A percentile compares a stretch with the other conserved stretches of the same genome.
These are phyloP conservation scores for Datnioides undecimradiatus DNA, from an alignment of 2,113 vertebrate genomes.

Conservation along the genomic window DNA sequence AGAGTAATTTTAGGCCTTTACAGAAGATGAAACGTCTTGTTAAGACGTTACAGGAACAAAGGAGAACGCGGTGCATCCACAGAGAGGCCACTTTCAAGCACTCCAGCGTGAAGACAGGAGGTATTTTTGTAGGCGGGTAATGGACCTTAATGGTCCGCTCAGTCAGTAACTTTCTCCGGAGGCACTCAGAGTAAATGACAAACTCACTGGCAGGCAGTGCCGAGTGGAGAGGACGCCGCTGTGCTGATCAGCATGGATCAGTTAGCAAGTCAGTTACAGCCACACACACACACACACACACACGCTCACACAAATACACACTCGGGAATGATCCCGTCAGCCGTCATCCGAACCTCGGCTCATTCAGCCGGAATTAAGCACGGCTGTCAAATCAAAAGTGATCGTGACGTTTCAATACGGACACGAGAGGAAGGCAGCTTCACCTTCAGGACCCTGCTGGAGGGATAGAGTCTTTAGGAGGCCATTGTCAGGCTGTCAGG, in stretches of 20 bases:
- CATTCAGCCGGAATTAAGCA: conserved; percentile 55
- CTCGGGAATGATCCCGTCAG: not conserved
- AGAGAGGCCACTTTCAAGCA: conserved; percentile 17
- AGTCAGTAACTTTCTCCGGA: conserved; percentile 10
- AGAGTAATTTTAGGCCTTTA: not conserved
- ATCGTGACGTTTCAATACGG: conserved; percentile 37
- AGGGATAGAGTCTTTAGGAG: conserved; percentile 54
- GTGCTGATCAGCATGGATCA: conserved; percentile 19
- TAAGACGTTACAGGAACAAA: conserved; percentile 32
- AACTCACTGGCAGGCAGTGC: not conserved
- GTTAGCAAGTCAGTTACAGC: conserved; percentile 29
- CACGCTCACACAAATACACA: too few relatives aligned
- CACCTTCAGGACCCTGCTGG: conserved; percentile 44
- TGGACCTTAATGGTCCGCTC: conserved; percentile 54
- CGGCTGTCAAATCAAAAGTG: conserved; percentile 58
- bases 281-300: not conserved
- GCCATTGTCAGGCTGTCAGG: conserved; percentile 72
- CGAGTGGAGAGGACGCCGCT: not conserved
- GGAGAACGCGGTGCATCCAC: not conserved
- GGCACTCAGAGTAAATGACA: conserved; percentile 37
- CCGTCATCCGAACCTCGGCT: not conserved
- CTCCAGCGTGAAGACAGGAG: conserved; percentile 26
- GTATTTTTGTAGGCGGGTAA: conserved; percentile 34
- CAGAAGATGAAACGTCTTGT: not conserved
- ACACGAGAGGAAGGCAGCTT: conserved; percentile 24